Base-by-base conservation (phyloP, 2,888 invertebrate species). In the Cryptops parisi region DNA sequence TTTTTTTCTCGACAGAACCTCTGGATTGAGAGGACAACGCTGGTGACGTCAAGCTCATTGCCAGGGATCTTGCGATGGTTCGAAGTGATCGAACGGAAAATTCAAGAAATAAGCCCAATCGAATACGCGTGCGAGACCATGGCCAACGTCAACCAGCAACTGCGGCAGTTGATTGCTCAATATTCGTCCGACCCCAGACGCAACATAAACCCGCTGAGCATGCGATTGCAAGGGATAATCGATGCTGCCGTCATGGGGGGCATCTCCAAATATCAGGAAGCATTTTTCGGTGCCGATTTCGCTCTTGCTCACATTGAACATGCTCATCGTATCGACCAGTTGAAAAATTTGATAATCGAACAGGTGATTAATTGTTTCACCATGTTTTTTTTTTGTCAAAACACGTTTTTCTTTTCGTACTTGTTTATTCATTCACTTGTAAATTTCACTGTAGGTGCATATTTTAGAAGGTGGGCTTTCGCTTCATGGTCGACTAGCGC, bases 221-320 rank as follows among this genome's bases (percentile, higher is more conserved):
- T 93, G 91, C 75, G 91, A 22, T 71, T 96, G 15, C 85, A 80
- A 65, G 94, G 94, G 1, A 88, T 91, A 27, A 89, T 94, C 59
- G 93, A 94, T 70, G 93, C 96, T 0, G 91, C 90, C 64, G 94
- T 96, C 0, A 89, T 90, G 77, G 89, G 94, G 2, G 94, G 94
- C 15, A 84, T 91, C 55, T 81, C 85, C 47, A 96, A 93, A 68
- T 96, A 94, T 67, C 90, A 93, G 66, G 90, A 90, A 62, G 91
- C 94, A 0, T 96, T 96, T 70, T 81, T 94, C 57, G 82, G 81
- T 0, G 75, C 81, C 9, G 88, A 89, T 61, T 93, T 87, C 65
- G 68, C 77, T 0, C 71, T 73, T 55, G 68, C 74, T 49, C 75
- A 76, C 65, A 77, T 79, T 4, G 63, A 65, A 39, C 63, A 65